phyloP scores from a whole-genome alignment of 1,140 invertebrate species.

The Pachypsylla venusta region DNA sequence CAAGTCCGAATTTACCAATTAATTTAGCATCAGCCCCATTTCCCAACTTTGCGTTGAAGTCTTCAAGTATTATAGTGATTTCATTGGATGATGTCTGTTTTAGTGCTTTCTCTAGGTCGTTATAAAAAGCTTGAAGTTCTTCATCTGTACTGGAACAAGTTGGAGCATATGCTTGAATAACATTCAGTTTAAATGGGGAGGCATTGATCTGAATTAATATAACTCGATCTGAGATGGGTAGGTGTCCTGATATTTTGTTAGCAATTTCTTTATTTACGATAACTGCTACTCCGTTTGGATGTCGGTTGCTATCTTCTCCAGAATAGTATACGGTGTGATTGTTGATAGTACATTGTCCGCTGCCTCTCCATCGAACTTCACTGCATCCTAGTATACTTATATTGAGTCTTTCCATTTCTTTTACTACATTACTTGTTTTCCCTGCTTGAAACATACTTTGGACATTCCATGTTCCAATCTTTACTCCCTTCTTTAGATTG shows the following conservation, averaged over 20 bases:
- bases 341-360: constrained; percentile 4
- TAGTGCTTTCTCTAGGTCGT: not conserved
- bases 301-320: constrained; percentile 10
- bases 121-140: not conserved
- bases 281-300: constrained; percentile 18
- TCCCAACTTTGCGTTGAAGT: constrained; percentile 26
- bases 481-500: too few species aligned
- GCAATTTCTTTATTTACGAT: constrained; percentile 12
- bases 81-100: constrained; percentile 12
- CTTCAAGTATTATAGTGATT: constrained; percentile 21
- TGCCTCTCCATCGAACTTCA: constrained; percentile 18
- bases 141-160: not conserved
- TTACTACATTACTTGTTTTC: constrained; percentile 15
- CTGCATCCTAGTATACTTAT: constrained; percentile 19
- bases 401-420: constrained; percentile 16
- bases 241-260: not conserved
- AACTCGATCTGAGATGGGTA: not conserved
- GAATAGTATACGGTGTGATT: constrained; percentile 10
- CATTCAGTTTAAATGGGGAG: not conserved
- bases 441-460: constrained; percentile 16
- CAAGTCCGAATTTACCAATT: constrained; percentile 23
- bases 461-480: too few species aligned
- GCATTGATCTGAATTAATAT: not conserved
- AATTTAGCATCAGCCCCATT: constrained; percentile 12
- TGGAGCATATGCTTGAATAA: not conserved